Percentiles rank a stretch among this genome's conserved stretches.
phyloP scores from a whole-genome alignment of 2,797 vertebrate genomes.

The Malacoraja senta region DNA sequence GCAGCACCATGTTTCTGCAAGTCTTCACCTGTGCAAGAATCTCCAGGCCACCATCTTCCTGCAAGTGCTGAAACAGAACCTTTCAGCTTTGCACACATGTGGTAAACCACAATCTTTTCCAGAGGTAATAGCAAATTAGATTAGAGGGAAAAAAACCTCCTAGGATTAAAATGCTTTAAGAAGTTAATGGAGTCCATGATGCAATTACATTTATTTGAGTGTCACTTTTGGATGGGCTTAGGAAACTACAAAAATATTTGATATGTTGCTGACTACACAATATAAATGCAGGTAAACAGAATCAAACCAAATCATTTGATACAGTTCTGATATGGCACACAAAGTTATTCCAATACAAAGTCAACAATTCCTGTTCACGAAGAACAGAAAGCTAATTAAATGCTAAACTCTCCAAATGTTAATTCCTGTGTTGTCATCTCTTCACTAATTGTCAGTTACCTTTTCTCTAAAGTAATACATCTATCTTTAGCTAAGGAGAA shows the following conservation, averaged over 20 bases:
- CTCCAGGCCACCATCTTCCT: neutral
- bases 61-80: neutral
- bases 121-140: neutral
- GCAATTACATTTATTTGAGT: constrained; percentile 30
- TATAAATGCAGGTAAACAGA: neutral
- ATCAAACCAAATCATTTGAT: neutral
- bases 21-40: no score
- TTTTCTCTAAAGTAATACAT: neutral
- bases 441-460: neutral
- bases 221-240: neutral
- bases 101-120: constrained; percentile 7
- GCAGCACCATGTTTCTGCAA: no score
- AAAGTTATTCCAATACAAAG: neutral
- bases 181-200: constrained; percentile 21
- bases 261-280: neutral
- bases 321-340: neutral
- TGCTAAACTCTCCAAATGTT: neutral
- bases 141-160: neutral
- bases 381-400: constrained; percentile 3
- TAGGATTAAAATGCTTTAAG: constrained; percentile 20
- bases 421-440: neutral
- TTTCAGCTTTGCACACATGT: constrained; percentile 1
- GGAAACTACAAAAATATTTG: constrained; percentile 23
- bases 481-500: neutral
- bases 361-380: neutral